These are phyloP conservation scores for Psilopsiagon aymara DNA, from an alignment of 2,113 vertebrate species.

Conservation along the genomic window DNA sequence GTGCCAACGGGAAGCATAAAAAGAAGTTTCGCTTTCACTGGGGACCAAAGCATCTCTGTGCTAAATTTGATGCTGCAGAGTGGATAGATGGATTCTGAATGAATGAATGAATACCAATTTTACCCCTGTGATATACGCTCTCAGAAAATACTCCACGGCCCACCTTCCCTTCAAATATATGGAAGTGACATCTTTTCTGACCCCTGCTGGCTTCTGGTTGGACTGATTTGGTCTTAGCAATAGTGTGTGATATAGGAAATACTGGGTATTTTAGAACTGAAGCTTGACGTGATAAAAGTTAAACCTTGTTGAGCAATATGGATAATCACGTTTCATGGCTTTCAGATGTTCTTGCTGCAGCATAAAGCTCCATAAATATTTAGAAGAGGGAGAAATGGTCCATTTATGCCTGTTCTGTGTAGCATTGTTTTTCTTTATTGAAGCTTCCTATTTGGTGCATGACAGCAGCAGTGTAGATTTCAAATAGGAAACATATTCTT, in stretches of 20 bases:
- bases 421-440: slow-evolving; percentile 20
- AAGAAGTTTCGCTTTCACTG: neutral
- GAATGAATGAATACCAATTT: neutral
- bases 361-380: slow-evolving; percentile 59
- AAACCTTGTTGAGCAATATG: slow-evolving; percentile 32
- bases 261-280: slow-evolving; percentile 13
- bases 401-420: slow-evolving; percentile 36
- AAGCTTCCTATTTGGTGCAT: neutral
- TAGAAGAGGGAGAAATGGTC: neutral
- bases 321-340: slow-evolving; percentile 44
- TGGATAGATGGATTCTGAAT: neutral
- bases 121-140: neutral
- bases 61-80: neutral
- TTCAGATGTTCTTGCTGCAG: slow-evolving; percentile 29
- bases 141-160: neutral
- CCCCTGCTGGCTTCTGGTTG: neutral
- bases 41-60: neutral
- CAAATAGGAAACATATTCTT: neutral
- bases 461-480: neutral
- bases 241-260: neutral
- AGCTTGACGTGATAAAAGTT: slow-evolving; percentile 14
- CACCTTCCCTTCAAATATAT: neutral
- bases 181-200: slow-evolving; percentile 12
- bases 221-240: slow-evolving; percentile 28
- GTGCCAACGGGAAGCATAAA: neutral